Evolutionary conservation across 2,113 vertebrate genomes (phyloP), one percentile per base, ranked within the genome.

Genomic region (Gila orcuttii): DNA sequence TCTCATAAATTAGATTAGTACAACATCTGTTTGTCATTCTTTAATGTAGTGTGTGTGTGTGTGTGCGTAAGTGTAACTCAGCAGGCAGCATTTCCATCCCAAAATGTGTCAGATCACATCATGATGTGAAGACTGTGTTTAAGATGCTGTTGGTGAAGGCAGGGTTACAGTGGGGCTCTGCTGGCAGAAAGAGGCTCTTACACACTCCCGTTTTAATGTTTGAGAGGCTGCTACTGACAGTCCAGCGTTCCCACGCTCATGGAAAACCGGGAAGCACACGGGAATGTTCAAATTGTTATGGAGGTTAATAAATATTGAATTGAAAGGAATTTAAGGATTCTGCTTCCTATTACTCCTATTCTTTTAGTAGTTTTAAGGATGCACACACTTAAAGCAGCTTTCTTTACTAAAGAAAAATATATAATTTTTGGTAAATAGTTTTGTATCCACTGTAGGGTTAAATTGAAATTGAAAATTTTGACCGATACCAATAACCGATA

Each of bases 41-140:
- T 71, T 5, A 39, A 11, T 33, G 64, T 33, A 9, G 64, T 66
- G 28, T 33, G 62, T 13, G 62, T 3, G 60, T 31, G 62, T 66
- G 28, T 17, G 64, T 31, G 62, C 0, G 28, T 45, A 8, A 25
- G 71, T 74, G 42, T 8, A n/a, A 21, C 71, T 74, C 71, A 74
- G 71, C 71, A 74, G 71, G 42, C 71, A 74, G 71, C 42, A 12
- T 74, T 74, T n/a, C 39, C 12, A 47, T 25, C 71, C 71, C 42
- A 74, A 25, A 47, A 12, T 74, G 23, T 74, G 71, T 74, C 71
- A 74, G 71, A 74, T 74, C 39, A 25, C 39, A 74, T 74, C 23
- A 74, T 47, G 71, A 74, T 74, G 71, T 74, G 71, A 74, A 74
- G 11, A 25, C 23, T 47, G 42, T 74, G 71, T 74, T 42, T 74